Base-by-base conservation (phyloP, 2,888 invertebrate species). In the Agrochola macilenta region DNA sequence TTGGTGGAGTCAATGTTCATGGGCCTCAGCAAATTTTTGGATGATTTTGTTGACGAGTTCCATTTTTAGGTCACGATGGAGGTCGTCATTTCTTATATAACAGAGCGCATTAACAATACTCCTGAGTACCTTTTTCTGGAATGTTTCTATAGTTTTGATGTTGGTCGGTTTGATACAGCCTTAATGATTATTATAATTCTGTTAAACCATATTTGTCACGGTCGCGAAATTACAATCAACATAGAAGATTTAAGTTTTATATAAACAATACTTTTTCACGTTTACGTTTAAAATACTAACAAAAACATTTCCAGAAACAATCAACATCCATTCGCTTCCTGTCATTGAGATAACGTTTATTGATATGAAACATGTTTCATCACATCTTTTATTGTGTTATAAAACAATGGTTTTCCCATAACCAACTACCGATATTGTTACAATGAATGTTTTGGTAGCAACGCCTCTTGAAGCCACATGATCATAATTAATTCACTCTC, bases 401-500 rank as follows among this genome's bases (percentile, higher is more conserved):
- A 35, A 66, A 70, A 74, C 43, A 84, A 61, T 66, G 20, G 14
- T 64, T 49, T 68, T 75, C 70, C 9, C 58, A 58, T 63, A 43
- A 35, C 17, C 0, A 54, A 26, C 23, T 35, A 14, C n/a, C 2
- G 8, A 43, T 69, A 60, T 20, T 58, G 14, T n/a, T 14, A 72
- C 64, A 74, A 65, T 57, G 20, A 57, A 60, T 79, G 70, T 79
- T 75, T 76, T 75, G 54, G 23, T 54, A 73, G 12, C 58, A 46
- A 23, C 11, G 66, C 12, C 49, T 57, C 63, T 43, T n/a, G 14
- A 46, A 63, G 35, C 35, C 52, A 64, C 64, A 60, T 9, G 58
- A 30, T 71, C 74, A 72, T 86, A 70, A 78, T 71, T 72, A 73
- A 82, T 87, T 81, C 58, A 74, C 49, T 77, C 57, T 64, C 49